Conservation (phyloP, 2,888 invertebrate genomes). For the Coecobrya sp. region DNA sequence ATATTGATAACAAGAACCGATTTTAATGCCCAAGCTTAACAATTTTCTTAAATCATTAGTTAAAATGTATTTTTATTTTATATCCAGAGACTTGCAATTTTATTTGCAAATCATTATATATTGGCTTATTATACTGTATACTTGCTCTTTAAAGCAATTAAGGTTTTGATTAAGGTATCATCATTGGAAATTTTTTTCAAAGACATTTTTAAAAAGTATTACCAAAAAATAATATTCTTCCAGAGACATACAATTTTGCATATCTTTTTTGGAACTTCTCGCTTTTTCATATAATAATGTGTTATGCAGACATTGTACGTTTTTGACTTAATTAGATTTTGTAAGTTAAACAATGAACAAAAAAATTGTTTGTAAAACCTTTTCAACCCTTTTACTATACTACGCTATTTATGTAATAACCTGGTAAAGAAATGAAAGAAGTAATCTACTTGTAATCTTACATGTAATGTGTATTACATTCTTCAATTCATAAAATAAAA, state of each 20-base stretch:
- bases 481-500: not conserved
- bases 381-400: not conserved
- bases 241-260: conserved; percentile 43
- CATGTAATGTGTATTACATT: not conserved
- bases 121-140: conserved; percentile 20
- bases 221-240: conserved; percentile 27
- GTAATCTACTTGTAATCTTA: not conserved
- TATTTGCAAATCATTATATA: not conserved
- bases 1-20: too few relatives aligned
- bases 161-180: conserved; percentile 23
- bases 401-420: not conserved
- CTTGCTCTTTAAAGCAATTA: not conserved
- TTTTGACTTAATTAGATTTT: conserved; percentile 34
- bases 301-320: conserved; percentile 32
- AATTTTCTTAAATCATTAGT: not conserved
- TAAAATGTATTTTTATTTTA: not conserved
- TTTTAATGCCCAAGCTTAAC: too few relatives aligned
- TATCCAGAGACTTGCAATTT: not conserved
- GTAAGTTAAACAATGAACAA: conserved; percentile 1
- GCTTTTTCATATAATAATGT: conserved; percentile 23
- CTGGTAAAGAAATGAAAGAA: not conserved
- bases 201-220: conserved; percentile 15
- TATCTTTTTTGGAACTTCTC: conserved; percentile 24
- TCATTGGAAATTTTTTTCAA: conserved; percentile 55
- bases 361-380: conserved; percentile 13